phyloP scores from a whole-genome alignment of 2,113 vertebrate species.

The Psilopsiagon aymara region DNA sequence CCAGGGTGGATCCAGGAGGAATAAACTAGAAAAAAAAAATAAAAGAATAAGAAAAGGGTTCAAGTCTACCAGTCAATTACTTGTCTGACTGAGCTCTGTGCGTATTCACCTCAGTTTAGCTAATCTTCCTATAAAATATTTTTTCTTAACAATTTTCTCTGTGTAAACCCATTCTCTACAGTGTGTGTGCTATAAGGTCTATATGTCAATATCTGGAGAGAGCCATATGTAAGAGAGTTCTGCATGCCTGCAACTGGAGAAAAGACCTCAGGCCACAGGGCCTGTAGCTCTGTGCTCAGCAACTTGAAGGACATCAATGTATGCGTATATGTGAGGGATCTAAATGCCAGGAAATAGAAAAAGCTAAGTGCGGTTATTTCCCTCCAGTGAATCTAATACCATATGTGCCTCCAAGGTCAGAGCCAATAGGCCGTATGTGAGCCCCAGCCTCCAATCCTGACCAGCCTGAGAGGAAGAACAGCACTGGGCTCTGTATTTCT shows the following conservation, averaged over 20 bases:
- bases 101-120: background rate
- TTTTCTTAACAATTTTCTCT: background rate
- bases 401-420: background rate
- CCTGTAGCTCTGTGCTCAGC: background rate
- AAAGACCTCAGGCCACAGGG: background rate
- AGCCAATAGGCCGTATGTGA: background rate
- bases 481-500: background rate
- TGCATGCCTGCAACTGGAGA: background rate
- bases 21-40: background rate
- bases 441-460: background rate
- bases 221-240: accelerated
- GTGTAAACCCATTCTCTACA: background rate
- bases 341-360: background rate
- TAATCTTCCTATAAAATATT: background rate
- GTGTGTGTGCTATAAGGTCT: background rate
- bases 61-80: background rate
- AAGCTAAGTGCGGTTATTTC: background rate
- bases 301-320: background rate
- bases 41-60: background rate
- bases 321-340: accelerated
- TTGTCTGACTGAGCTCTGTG: background rate
- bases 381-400: background rate
- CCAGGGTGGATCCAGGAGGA: background rate
- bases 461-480: background rate
- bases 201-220: background rate